Percentiles rank a stretch among this genome's conserved stretches.
phyloP scores from a whole-genome alignment of 2,797 vertebrate species.

The Acipenser ruthenus region DNA sequence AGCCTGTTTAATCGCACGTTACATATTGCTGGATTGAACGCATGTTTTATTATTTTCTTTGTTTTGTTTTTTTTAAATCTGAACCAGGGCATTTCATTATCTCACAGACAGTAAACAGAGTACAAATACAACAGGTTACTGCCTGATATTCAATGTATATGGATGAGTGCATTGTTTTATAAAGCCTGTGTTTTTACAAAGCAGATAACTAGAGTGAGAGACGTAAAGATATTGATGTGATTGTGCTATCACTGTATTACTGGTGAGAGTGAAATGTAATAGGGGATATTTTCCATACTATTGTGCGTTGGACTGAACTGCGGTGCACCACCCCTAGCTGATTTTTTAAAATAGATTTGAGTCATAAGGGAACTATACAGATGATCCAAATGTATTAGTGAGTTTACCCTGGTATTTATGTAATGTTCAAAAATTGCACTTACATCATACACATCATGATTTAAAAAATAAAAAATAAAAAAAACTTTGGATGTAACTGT shows the following conservation, averaged over 20 bases:
- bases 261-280: not conserved
- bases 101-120: not conserved
- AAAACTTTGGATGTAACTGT: too few relatives aligned
- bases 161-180: not conserved
- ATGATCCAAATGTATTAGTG: too few relatives aligned
- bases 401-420: too few relatives aligned
- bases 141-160: not conserved
- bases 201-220: not conserved
- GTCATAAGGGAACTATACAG: not conserved
- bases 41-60: not conserved
- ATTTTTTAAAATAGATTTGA: not conserved
- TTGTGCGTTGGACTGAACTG: not conserved
- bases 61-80: not conserved
- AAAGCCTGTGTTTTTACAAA: not conserved
- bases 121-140: not conserved
- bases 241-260: not conserved
- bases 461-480: too few relatives aligned
- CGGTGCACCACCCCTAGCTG: not conserved
- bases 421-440: too few relatives aligned
- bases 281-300: not conserved
- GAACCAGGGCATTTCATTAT: not conserved
- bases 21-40: not conserved
- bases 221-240: not conserved
- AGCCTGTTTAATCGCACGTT: too few relatives aligned
- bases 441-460: too few relatives aligned